phyloP scores from a whole-genome alignment of 2,888 invertebrate species.

The Steromphala cineraria region DNA sequence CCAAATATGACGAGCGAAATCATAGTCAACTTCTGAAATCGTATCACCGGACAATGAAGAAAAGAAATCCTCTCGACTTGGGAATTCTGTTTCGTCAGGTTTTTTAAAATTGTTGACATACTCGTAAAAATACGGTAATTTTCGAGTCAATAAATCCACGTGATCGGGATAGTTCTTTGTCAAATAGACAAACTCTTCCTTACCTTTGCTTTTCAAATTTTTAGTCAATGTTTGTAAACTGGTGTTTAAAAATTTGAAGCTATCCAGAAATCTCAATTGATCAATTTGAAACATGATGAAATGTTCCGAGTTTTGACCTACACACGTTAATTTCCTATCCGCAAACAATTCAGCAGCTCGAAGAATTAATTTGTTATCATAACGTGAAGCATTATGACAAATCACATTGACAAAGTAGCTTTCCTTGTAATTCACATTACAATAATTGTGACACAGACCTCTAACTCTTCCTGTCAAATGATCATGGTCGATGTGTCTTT shows the following conservation, averaged over 20 bases:
- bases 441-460: neutral
- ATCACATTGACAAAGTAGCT: neutral
- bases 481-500: neutral
- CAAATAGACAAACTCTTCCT: neutral
- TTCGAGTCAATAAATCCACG: neutral
- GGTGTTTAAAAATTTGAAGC: too few species aligned
- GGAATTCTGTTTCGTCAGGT: neutral
- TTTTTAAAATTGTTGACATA: neutral
- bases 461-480: neutral
- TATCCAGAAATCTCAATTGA: neutral
- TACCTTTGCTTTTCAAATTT: too few species aligned
- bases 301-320: too few species aligned
- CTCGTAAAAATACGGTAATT: neutral
- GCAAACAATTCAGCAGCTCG: too few species aligned
- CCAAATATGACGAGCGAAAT: neutral
- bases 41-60: neutral
- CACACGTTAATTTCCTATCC: neutral
- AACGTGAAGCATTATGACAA: neutral
- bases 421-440: neutral
- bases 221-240: too few species aligned
- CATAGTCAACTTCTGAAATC: neutral
- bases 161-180: neutral
- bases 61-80: neutral
- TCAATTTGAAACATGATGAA: too few species aligned
- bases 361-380: neutral